phyloP scores from a whole-genome alignment of 92 coral and sea anemone species.

The Micromussa lordhowensis region DNA sequence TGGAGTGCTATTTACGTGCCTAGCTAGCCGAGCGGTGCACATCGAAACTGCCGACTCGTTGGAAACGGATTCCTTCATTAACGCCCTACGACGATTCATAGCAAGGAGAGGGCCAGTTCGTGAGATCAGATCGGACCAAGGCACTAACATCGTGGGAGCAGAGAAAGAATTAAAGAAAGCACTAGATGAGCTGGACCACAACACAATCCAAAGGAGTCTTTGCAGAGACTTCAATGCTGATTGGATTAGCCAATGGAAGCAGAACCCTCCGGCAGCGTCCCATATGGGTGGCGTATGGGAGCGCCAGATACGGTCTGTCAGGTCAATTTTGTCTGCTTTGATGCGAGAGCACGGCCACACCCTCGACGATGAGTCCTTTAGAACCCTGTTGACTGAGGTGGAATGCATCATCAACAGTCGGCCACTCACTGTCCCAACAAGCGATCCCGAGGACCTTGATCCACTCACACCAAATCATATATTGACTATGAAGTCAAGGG shows the following conservation, averaged over 20 bases:
- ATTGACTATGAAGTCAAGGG: background rate
- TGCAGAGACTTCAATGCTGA: background rate
- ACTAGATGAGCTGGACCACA: background rate
- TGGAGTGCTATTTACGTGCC: background rate
- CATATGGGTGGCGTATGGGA: background rate
- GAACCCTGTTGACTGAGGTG: background rate
- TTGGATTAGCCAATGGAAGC: background rate
- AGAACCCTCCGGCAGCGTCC: background rate
- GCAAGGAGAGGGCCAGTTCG: conserved; percentile 17
- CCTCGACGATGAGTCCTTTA: background rate
- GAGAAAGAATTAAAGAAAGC: conserved; percentile 3
- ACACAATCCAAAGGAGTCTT: background rate
- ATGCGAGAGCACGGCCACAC: background rate
- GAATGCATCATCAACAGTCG: background rate
- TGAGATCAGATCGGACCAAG: conserved; percentile 16
- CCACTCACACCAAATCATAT: conserved; percentile 2
- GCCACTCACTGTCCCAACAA: background rate
- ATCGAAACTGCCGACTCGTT: conserved; percentile 13
- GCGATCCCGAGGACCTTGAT: background rate
- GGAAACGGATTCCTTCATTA: no score
- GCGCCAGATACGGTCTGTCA: background rate
- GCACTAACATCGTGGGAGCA: conserved; percentile 14
- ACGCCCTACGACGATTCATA: conserved; percentile 10
- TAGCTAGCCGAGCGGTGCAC: conserved; percentile 11
- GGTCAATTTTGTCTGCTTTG: background rate